These are phyloP conservation scores for Machaerirhynchus nigripectus DNA, from an alignment of 2,113 vertebrate species.

Conservation along the genomic window DNA sequence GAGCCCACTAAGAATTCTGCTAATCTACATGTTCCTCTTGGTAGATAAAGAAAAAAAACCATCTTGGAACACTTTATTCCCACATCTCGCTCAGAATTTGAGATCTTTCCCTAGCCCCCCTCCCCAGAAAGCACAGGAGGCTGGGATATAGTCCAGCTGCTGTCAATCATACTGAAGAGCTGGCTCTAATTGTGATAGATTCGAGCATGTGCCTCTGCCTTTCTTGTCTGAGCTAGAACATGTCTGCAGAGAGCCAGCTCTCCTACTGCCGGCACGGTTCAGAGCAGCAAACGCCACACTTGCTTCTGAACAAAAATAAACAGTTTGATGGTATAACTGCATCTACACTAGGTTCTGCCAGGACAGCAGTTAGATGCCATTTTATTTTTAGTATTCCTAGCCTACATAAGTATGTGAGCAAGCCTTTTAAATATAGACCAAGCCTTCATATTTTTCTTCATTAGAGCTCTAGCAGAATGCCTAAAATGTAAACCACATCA, in stretches of 20 bases:
- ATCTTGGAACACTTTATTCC: slow-evolving; percentile 27
- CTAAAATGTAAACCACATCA: not conserved
- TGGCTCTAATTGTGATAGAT: slow-evolving; percentile 19
- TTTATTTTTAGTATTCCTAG: slow-evolving; percentile 57
- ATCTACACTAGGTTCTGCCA: slow-evolving; percentile 26
- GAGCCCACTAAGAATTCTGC: not conserved
- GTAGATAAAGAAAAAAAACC: not conserved
- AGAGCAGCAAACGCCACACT: not conserved
- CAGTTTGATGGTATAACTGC: slow-evolving; percentile 16
- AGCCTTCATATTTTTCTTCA: slow-evolving; percentile 40
- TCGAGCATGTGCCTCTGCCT: slow-evolving; percentile 20
- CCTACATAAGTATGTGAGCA: slow-evolving; percentile 51
- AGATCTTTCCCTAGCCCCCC: not conserved
- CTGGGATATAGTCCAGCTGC: slow-evolving; percentile 44
- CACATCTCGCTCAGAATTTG: not conserved
- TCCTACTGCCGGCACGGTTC: not conserved
- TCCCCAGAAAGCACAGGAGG: slow-evolving; percentile 9
- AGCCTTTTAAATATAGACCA: slow-evolving; percentile 43
- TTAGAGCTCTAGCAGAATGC: slow-evolving; percentile 20
- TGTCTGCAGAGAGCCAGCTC: not conserved
- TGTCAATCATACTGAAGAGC: slow-evolving; percentile 28
- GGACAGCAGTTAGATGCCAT: slow-evolving; percentile 23
- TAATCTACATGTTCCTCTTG: not conserved
- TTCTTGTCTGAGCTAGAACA: slow-evolving; percentile 9
- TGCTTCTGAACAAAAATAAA: slow-evolving; percentile 39